Evolutionary conservation across 2,888 invertebrate species (phyloP), one percentile per base, ranked within the genome.

Genomic region (Punctoribates punctum): DNA sequence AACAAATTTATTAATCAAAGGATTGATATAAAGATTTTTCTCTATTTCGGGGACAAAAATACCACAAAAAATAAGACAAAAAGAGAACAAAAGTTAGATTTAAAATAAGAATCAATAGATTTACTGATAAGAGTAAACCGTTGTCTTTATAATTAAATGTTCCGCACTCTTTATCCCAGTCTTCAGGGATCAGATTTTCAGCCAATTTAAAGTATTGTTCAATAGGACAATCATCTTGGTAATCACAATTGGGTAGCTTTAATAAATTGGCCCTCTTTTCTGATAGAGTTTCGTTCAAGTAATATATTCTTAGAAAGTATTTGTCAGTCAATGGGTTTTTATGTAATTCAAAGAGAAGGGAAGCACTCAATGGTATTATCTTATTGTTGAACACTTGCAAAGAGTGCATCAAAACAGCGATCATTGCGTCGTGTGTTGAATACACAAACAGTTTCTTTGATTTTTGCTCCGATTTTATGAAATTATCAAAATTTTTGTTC

Each of bases 271-370:
- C 54, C 29, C 25, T 65, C 13, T 46, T 46, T 8, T 46, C 54
- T 8, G 8, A n/a, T 0, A 73, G 29, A 9, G 77, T 77, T n/a
- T 77, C 75, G 23, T 77, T 77, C n/a, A 23, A 48, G 27, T 75
- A 77, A 15, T 46, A 51, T 0, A 77, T n/a, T 34, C n/a, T 25
- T 6, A 75, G 46, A 46, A 38, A 77, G 38, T 57, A 73, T 11
- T 13, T 42, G 0, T 23, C 8, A 20, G 34, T 67, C 1, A 13
- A 8, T 8, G 1, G 23, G 1, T 23, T 46, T 23, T 57, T 17
- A n/a, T 75, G 75, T 27, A 77, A 62, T 65, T 77, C 77, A 75
- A 77, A 34, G 20, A 77, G 25, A 4, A 77, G 20, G 1, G 77
- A 5, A 3, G 72, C 17, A 34, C 60, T 25, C 42, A 75, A 77